Base-by-base conservation (phyloP, 2,888 invertebrate species). In the Polyommatus icarus region DNA sequence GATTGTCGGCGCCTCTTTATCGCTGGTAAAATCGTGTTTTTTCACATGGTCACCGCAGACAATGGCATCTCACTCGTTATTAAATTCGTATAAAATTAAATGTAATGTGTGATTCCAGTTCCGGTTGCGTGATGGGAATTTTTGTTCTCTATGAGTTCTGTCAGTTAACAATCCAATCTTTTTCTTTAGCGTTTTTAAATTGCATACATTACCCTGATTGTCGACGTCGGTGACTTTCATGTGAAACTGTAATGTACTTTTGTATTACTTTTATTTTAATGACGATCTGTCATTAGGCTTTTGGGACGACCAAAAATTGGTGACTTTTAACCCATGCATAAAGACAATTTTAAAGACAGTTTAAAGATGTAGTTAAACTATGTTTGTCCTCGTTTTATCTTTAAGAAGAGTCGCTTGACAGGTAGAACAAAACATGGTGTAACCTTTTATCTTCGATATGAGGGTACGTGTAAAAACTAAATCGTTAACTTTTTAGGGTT, bases 41-140 rank as follows among this genome's bases (percentile, higher is more conserved):
- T 94, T 94, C 94, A 91, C 93, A 93, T 91, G 91, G 87, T 84
- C 89, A 84, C 85, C 83, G 83, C 86, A 86, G 85, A 92, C 93
- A 93, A 93, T 92, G 90, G 89, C 91, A 90, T 89, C 91, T 90
- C 89, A 89, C 91, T 93, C 88, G 91, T 92, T 93, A 94, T 94
- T 94, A 94, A 94, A 94, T 93, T 93, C 93, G 92, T 92, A 93
- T 94, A 92, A 93, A 93, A 93, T 93, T 92, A 91, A 93, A 90
- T 90, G 86, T 93, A 93, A 93, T 93, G 91, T 94, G 92, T 93
- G 93, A 93, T 90, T 92, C 87, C 87, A 87, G 91, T 91, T 92
- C 91, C 91, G 92, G 90, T 90, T 88, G 90, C 89, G 90, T 88
- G 92, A 89, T 93, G 93, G 91, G 93, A 92, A 92, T 88, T 80